Percentiles rank a stretch among this genome's conserved stretches.
phyloP scores from a whole-genome alignment of 2,797 vertebrate genomes.

The Gymnoscopelus braueri region DNA sequence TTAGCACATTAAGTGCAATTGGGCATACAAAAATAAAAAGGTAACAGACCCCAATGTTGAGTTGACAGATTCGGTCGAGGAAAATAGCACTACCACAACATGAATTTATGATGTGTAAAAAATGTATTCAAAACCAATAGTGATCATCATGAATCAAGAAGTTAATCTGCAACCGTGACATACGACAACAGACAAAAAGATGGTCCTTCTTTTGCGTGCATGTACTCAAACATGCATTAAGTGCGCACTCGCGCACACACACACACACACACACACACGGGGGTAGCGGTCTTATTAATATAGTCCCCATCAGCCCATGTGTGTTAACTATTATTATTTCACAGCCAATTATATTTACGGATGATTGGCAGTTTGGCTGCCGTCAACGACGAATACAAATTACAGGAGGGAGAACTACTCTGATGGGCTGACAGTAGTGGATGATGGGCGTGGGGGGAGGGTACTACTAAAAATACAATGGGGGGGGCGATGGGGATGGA shows the following conservation, averaged over 20 bases:
- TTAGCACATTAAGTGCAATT: too few relatives aligned
- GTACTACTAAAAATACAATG: not conserved
- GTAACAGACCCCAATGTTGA: too few relatives aligned
- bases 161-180: too few relatives aligned
- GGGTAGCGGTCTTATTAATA: constrained; percentile 29
- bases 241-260: not conserved
- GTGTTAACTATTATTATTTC: constrained; percentile 44
- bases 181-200: too few relatives aligned
- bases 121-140: too few relatives aligned
- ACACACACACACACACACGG: constrained; percentile 1
- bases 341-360: constrained; percentile 37
- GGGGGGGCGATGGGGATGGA: not conserved
- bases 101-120: too few relatives aligned
- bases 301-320: constrained; percentile 26
- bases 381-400: constrained; percentile 29
- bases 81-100: too few relatives aligned
- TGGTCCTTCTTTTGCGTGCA: too few relatives aligned
- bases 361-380: constrained; percentile 44
- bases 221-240: too few relatives aligned
- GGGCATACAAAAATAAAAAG: too few relatives aligned
- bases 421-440: constrained; percentile 1
- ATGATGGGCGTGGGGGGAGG: not conserved
- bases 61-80: too few relatives aligned
- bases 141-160: too few relatives aligned
- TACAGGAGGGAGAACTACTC: not conserved